Evolutionary conservation across 2,113 vertebrate genomes (phyloP).

Genomic region (Anhinga anhinga): DNA sequence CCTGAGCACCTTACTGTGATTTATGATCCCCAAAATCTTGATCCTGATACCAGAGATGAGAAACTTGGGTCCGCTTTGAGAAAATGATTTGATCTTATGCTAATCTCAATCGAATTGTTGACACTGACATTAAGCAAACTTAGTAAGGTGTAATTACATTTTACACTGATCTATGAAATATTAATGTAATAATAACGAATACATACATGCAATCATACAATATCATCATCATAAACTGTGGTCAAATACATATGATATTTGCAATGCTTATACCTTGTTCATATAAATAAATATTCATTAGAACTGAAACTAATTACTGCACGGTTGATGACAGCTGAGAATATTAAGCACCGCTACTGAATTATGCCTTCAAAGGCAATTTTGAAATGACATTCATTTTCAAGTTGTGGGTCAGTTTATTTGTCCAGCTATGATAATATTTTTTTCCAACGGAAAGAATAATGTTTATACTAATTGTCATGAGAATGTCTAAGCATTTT

Average conservation of each 20-base stretch:
- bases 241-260: conserved; percentile 48
- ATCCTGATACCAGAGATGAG: not conserved
- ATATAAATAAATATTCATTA: conserved; percentile 58
- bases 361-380: conserved; percentile 32
- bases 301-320: conserved; percentile 13
- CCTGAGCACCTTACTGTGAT: not conserved
- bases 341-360: conserved; percentile 1
- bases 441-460: conserved; percentile 28
- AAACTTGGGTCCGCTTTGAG: not conserved
- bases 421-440: conserved; percentile 46
- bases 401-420: conserved; percentile 19
- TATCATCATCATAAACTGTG: conserved; percentile 48
- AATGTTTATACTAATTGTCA: conserved; percentile 32
- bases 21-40: not conserved
- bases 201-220: conserved; percentile 52
- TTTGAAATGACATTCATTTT: conserved; percentile 21
- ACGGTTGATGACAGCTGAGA: conserved; percentile 13
- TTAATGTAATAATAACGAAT: conserved; percentile 34
- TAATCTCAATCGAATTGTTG: conserved; percentile 12
- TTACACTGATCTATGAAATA: conserved; percentile 55
- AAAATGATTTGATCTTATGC: not conserved
- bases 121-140: conserved; percentile 40
- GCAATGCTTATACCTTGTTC: conserved; percentile 38
- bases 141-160: conserved; percentile 39
- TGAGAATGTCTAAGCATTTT: conserved; percentile 22